A percentile compares a stretch with the other conserved stretches of the same genome.
phyloP scores from a whole-genome alignment of 2,797 vertebrate genomes.

The Periophthalmus magnuspinnatus region DNA sequence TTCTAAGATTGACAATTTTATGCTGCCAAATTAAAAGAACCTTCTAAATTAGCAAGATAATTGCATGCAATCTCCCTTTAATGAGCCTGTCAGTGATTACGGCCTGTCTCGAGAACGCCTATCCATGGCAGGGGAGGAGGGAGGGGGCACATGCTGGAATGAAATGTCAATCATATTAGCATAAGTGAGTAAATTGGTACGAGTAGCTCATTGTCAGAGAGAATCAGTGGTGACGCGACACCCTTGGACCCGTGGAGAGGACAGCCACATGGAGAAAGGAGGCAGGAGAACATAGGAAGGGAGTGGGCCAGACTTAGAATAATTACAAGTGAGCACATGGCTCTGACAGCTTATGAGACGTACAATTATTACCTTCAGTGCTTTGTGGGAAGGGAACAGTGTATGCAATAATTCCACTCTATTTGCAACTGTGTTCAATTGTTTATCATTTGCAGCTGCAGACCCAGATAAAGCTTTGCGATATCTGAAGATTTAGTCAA shows the following conservation, averaged over 20 bases:
- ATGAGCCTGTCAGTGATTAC: constrained; percentile 84
- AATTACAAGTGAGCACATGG: constrained; percentile 58
- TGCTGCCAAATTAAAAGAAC: constrained; percentile 91
- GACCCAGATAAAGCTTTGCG: not conserved
- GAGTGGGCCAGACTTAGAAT: constrained; percentile 50
- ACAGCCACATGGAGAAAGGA: constrained; percentile 29
- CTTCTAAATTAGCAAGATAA: constrained; percentile 91
- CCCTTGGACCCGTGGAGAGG: constrained; percentile 57
- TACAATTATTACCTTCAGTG: constrained; percentile 54
- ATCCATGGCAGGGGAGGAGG: constrained; percentile 53
- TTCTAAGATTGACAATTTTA: constrained; percentile 86
- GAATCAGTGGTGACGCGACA: constrained; percentile 85
- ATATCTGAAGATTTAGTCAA: constrained; percentile 8
- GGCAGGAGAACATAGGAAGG: constrained; percentile 14
- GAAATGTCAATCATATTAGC: constrained; percentile 93
- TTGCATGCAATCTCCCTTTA: constrained; percentile 86
- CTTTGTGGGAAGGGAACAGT: constrained; percentile 34
- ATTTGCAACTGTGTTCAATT: constrained; percentile 27
- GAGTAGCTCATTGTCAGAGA: constrained; percentile 90
- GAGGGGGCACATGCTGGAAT: constrained; percentile 65
- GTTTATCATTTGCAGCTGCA: constrained; percentile 23
- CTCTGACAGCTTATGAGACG: constrained; percentile 59
- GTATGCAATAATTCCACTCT: constrained; percentile 39
- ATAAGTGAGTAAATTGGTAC: constrained; percentile 90
- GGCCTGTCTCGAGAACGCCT: constrained; percentile 74